Base-by-base conservation (phyloP, 2,113 vertebrate genomes). In the Elachura formosa region DNA sequence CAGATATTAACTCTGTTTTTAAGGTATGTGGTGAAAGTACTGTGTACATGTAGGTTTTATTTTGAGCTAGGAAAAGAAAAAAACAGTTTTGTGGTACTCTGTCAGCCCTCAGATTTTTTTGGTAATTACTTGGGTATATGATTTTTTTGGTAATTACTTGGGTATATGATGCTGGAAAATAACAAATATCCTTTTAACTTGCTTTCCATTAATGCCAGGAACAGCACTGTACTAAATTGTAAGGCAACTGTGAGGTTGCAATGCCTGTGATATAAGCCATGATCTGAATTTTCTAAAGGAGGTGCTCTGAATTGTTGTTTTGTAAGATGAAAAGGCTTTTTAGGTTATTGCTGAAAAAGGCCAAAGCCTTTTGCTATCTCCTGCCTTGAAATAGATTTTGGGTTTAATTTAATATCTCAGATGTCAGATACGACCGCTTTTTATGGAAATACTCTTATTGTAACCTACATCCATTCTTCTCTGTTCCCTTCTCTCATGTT, bases 391-490 rank as follows among this genome's bases (percentile, higher is more conserved):
- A 96, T 74, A 96, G 93, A 84, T 78, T 91, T 93, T 86, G 89
- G 64, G 49, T 97, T 96, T 94, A 66, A 80, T 96, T 94, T 96
- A 96, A 96, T 95, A 96, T 91, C 96, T 96, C 61, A 75, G 33
- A 94, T 96, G 63, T 90, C 77, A 78, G 77, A 80, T 93, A 91
- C 82, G 93, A 85, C 93, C 1, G 19, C 63, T 14, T 94, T 96
- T 91, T 94, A 89, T 95, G 96, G 94, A 96, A 94, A 88, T 94
- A 61, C 34, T 93, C 77, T 55, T 66, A 78, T 62, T 93, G 84
- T 89, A 94, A 73, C 74, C 62, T 89, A 29, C 45, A 61, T 78
- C 66, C 45, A 58, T 94, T 93, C 87, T 93, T 77, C 21, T 75
- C 66, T 84, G 74, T 84, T 81, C 52, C 45, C 54, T 75, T 72